phyloP scores from a whole-genome alignment of 2,797 vertebrate genomes.

The Natrix natrix region DNA sequence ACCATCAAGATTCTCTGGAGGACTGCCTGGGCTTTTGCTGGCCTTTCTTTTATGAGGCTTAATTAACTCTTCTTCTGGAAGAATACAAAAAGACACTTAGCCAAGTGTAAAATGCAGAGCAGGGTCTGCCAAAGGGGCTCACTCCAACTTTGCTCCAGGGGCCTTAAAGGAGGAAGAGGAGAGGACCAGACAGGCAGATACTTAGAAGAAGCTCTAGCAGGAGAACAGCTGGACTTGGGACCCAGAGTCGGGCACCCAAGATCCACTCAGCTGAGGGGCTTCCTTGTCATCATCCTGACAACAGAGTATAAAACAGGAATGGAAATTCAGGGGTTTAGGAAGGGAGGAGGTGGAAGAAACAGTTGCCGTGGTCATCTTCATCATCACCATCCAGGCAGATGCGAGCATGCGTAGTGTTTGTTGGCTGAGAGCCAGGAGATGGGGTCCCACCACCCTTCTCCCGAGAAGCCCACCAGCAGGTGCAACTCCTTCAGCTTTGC shows the following conservation, averaged over 20 bases:
- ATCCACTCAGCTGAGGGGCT: background rate
- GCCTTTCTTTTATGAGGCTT: background rate
- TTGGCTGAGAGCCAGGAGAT: background rate
- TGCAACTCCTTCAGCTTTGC: accelerated
- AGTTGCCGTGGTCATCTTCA: background rate
- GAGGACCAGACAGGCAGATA: background rate
- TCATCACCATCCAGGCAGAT: background rate
- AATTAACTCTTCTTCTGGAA: background rate
- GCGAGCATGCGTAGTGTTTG: accelerated
- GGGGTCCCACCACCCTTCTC: accelerated
- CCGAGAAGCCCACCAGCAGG: accelerated
- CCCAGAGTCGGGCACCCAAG: background rate
- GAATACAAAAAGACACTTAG: background rate
- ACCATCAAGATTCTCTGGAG: background rate
- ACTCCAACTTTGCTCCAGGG: background rate
- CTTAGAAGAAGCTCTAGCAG: background rate
- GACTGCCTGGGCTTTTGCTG: background rate
- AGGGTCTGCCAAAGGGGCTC: background rate
- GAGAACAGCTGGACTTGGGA: background rate
- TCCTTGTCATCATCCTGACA: background rate
- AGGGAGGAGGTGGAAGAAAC: background rate
- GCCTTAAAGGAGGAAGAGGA: background rate
- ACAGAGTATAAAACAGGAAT: background rate
- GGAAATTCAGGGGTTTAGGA: background rate
- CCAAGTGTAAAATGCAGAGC: background rate